phyloP scores from a whole-genome alignment of 1,140 invertebrate genomes.

The Caenorhabditis brenneri region DNA sequence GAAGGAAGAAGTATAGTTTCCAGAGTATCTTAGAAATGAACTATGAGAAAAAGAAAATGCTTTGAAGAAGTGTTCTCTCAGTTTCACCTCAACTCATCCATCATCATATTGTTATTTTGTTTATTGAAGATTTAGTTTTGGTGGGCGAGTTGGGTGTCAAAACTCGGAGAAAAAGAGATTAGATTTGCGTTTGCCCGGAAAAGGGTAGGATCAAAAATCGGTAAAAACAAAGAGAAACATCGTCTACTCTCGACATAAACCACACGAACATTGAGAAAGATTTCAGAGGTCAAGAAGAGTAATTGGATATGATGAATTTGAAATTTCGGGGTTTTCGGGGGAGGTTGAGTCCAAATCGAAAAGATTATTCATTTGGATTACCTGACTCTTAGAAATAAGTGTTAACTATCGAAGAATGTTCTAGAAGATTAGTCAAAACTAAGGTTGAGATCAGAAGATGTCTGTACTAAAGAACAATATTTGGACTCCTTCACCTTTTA shows the following conservation, averaged over 20 bases:
- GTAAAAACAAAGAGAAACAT: constrained; percentile 9
- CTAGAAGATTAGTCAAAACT: neutral
- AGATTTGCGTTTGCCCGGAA: constrained; percentile 33
- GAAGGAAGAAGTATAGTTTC: no score
- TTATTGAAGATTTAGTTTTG: neutral
- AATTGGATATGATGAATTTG: neutral
- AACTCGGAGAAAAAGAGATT: neutral
- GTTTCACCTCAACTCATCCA: constrained; percentile 21
- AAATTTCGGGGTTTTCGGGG: neutral
- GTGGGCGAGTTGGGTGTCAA: constrained; percentile 4
- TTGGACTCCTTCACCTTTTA: no score
- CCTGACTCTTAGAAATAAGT: neutral
- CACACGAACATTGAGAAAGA: neutral
- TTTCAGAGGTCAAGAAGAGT: neutral
- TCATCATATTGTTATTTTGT: constrained; percentile 15
- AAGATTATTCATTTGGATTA: constrained; percentile 26
- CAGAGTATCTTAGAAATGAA: neutral
- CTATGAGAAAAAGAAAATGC: neutral
- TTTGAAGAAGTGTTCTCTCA: neutral
- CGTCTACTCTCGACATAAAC: neutral
- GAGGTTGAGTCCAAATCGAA: neutral
- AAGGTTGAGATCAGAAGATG: neutral
- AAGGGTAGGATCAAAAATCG: constrained; percentile 6
- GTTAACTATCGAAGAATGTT: neutral
- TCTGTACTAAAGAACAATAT: neutral